Evolutionary conservation across 2,113 vertebrate species (phyloP).

Genomic region (Cyprinodon tularosa): DNA sequence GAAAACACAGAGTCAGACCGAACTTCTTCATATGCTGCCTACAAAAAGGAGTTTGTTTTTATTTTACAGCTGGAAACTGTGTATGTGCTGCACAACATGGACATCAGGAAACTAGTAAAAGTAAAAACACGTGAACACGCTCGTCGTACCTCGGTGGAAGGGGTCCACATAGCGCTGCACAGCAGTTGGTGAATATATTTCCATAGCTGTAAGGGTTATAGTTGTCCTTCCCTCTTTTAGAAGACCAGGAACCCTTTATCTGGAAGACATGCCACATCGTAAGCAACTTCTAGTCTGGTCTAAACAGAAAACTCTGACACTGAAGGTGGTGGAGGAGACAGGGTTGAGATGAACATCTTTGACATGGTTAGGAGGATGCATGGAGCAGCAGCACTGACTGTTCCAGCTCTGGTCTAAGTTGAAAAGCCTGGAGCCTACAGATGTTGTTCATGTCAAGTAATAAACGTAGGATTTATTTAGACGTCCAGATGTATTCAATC

Average conservation of each 20-base stretch:
- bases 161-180: conserved; percentile 94
- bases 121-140: conserved; percentile 19
- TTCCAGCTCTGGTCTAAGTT: conserved; percentile 7
- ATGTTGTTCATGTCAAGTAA: neutral
- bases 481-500: too few species aligned
- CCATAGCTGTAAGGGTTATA: conserved; percentile 98
- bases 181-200: conserved; percentile 96
- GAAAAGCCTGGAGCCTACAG: accelerated
- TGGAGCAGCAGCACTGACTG: conserved; percentile 71
- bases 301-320: neutral
- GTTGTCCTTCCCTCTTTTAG: conserved; percentile 98
- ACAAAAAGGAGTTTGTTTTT: neutral
- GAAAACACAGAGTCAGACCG: neutral
- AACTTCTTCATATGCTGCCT: neutral
- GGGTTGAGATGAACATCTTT: conserved; percentile 56
- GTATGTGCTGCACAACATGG: neutral
- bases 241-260: conserved; percentile 99
- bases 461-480: too few species aligned
- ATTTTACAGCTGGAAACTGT: neutral
- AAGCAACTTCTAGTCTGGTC: conserved; percentile 4
- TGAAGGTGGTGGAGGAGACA: conserved; percentile 14
- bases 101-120: neutral
- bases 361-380: conserved; percentile 65
- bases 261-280: conserved; percentile 71
- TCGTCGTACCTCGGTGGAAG: conserved; percentile 90